phyloP scores from a whole-genome alignment of 1,140 invertebrate species.

The Papilio machaon region DNA sequence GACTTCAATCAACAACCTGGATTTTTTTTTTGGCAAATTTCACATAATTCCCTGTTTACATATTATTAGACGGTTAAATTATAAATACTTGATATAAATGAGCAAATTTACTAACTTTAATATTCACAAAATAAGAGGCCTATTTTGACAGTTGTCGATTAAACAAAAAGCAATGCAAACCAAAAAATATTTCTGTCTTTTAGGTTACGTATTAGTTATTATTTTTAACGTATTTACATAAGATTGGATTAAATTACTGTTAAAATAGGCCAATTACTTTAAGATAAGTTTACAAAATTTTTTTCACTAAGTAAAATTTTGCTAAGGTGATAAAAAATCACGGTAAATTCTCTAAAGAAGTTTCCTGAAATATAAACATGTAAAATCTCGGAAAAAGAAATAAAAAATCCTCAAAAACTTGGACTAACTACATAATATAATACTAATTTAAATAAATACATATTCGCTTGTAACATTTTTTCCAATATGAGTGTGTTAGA shows the following conservation, averaged over 20 bases:
- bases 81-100: background rate
- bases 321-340: conserved; percentile 21
- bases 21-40: conserved; percentile 27
- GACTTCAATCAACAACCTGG: background rate
- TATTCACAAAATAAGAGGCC: background rate
- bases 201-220: no score
- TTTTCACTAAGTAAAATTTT: conserved; percentile 9
- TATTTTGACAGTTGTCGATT: background rate
- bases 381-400: background rate
- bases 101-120: conserved; percentile 16
- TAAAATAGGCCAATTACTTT: background rate
- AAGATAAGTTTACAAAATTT: background rate
- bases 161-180: background rate
- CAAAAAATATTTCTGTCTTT: background rate
- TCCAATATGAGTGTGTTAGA: background rate
- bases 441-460: background rate
- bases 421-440: conserved; percentile 13
- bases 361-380: background rate
- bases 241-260: background rate
- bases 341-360: background rate
- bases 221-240: background rate
- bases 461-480: background rate
- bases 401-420: background rate
- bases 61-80: background rate
- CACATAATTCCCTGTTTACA: conserved; percentile 9